phyloP scores from a whole-genome alignment of 2,797 vertebrate species.

The Aeoliscus strigatus region DNA sequence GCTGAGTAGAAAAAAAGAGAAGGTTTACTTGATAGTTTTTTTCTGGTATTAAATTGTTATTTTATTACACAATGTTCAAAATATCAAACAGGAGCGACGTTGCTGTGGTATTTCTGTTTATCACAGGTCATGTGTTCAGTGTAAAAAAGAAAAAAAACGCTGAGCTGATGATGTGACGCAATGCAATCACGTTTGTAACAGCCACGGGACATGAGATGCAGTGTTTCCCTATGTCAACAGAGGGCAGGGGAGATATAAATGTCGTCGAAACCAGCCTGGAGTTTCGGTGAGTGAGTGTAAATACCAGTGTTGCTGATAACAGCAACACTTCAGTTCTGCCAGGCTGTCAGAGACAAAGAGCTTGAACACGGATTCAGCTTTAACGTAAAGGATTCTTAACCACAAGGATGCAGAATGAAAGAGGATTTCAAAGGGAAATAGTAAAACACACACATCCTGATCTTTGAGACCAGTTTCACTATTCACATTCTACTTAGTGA shows the following conservation, averaged over 20 bases:
- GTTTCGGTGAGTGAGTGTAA: slow-evolving; percentile 78
- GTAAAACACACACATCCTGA: too few relatives aligned
- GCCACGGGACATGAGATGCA: slow-evolving; percentile 42
- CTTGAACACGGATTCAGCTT: slow-evolving; percentile 6
- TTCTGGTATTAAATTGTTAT: too few relatives aligned
- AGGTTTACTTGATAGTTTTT: neutral
- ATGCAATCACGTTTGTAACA: slow-evolving; percentile 3
- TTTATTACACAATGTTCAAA: neutral
- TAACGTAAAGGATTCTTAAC: too few relatives aligned
- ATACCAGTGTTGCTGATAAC: slow-evolving; percentile 69
- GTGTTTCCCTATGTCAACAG: slow-evolving; percentile 68
- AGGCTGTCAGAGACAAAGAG: slow-evolving; percentile 30
- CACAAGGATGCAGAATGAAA: too few relatives aligned
- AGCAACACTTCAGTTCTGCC: slow-evolving; percentile 43
- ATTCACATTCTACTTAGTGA: too few relatives aligned
- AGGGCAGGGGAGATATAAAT: slow-evolving; percentile 70
- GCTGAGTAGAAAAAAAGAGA: slow-evolving; percentile 57
- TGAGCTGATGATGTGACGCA: slow-evolving; percentile 3
- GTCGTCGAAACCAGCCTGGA: slow-evolving; percentile 65
- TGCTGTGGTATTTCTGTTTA: too few relatives aligned
- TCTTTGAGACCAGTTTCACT: too few relatives aligned
- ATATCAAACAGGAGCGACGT: neutral
- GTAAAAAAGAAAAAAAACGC: too few relatives aligned
- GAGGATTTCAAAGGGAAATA: slow-evolving; percentile 3
- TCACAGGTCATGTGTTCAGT: neutral